Base-by-base conservation (phyloP, 2,888 invertebrate genomes). In the Mesorhabditis sp. region DNA sequence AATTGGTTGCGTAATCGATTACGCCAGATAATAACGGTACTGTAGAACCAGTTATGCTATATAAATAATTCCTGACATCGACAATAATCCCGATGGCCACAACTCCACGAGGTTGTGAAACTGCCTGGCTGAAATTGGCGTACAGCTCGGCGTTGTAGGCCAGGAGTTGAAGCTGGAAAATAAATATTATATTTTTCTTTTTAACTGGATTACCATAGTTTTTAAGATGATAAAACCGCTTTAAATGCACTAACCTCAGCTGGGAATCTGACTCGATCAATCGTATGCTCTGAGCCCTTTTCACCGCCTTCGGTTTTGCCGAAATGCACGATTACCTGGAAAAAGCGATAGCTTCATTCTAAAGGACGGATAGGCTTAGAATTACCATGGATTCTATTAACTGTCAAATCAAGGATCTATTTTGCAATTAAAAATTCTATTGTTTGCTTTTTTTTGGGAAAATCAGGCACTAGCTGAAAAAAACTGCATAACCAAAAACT, bases 131-230 rank as follows among this genome's bases (percentile, higher is more conserved):
- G 89, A 94, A 94, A 90, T 96, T 96, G 85, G 92, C 91, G 89
- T 96, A 96, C 80, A 97, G 90, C 88, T 96, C 95, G 73, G 94
- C 93, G 89, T 97, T 97, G 90, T 94, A 97, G 83, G 95, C 96
- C 88, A 95, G 93, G 89, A 96, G 92, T 90, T 97, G 96, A 86
- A 96, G 92, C 95, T 96, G 91, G 79, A 91, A 90, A 62, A 65
- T 5, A 10, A 41, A 43, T 10, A 58, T 63, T 4, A 70, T n/a
- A 15, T 66, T 62, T 74, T 58, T 74, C 28, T 28, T n/a, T 44
- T 43, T 71, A 28, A 2, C 28, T 28, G 28, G 2, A 28, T 28
- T 28, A 28, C n/a, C n/a, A n/a, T n/a, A n/a, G n/a, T n/a, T n/a
- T n/a, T n/a, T n/a, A n/a, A n/a, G n/a, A n/a, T n/a, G n/a, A n/a